Conservation (phyloP, 1,140 invertebrate species). For the Drosophila carrolli region DNA sequence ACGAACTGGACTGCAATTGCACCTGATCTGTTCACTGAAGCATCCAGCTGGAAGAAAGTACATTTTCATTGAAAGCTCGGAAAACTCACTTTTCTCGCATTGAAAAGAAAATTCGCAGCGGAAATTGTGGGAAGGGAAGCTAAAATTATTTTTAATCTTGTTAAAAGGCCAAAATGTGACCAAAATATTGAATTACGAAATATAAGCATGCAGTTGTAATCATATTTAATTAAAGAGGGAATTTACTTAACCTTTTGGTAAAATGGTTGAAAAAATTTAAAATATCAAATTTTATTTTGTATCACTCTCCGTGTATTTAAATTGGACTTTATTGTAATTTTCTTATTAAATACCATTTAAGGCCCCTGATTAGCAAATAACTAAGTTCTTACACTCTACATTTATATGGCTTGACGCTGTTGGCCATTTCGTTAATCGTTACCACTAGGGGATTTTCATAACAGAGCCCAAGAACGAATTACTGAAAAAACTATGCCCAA, state of each 20-base stretch:
- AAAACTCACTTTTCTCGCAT: constrained; percentile 17
- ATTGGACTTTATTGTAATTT: neutral
- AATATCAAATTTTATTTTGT: too few relatives aligned
- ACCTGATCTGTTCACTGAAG: constrained; percentile 34
- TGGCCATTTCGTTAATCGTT: constrained; percentile 13
- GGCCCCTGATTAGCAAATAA: neutral
- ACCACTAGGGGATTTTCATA: constrained; percentile 23
- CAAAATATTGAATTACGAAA: constrained; percentile 22
- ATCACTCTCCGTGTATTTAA: neutral
- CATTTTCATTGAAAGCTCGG: constrained; percentile 36
- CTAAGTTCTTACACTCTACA: neutral
- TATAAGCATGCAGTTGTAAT: neutral
- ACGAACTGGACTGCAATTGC: constrained; percentile 32
- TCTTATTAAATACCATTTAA: too few relatives aligned
- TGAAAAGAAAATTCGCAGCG: constrained; percentile 21
- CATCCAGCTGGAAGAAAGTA: constrained; percentile 32
- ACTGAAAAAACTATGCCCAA: constrained; percentile 36
- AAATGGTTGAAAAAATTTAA: constrained; percentile 5
- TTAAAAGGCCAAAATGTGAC: constrained; percentile 30
- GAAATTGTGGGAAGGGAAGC: neutral
- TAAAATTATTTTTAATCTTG: constrained; percentile 24
- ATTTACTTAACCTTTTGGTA: neutral
- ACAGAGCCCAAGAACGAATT: constrained; percentile 35
- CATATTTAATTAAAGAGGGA: neutral
- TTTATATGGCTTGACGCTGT: neutral